These are phyloP conservation scores for Cephus pygmeus DNA, from an alignment of 2,888 invertebrate species.

Conservation along the genomic window DNA sequence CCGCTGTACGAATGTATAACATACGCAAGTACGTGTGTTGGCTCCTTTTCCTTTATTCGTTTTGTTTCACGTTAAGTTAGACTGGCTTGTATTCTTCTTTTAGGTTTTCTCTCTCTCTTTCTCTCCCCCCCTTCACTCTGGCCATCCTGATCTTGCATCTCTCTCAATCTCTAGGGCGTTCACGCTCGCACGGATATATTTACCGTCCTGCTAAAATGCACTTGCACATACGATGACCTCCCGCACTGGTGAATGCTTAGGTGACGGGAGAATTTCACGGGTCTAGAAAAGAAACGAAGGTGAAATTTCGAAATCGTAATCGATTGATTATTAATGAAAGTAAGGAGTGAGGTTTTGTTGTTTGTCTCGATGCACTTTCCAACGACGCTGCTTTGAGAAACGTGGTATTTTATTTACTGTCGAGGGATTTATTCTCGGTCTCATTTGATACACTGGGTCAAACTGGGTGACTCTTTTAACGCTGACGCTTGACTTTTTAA, in stretches of 20 bases:
- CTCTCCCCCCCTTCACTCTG: not conserved
- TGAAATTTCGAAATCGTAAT: not conserved
- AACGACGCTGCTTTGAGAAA: not conserved
- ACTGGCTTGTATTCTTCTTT: not conserved
- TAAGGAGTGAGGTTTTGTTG: not conserved
- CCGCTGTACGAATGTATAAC: not conserved
- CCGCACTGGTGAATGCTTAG: not conserved
- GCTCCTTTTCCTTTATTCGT: not conserved
- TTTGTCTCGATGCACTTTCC: not conserved
- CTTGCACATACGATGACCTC: not conserved
- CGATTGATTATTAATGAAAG: not conserved
- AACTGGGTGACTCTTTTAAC: not conserved
- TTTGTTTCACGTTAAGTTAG: not conserved
- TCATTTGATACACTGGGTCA: not conserved
- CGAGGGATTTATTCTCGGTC: not conserved
- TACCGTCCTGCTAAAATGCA: conserved; percentile 7
- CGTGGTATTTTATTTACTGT: not conserved
- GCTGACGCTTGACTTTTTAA: not conserved
- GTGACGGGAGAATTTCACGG: not conserved
- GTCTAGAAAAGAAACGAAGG: not conserved
- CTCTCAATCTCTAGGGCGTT: not conserved
- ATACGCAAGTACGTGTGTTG: not conserved
- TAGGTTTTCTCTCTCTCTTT: not conserved
- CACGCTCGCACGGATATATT: conserved; percentile 12
- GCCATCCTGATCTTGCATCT: not conserved